A percentile compares a stretch with the other conserved stretches of the same genome.
phyloP scores from a whole-genome alignment of 2,797 vertebrate species.

The Acridotheres tristis region DNA sequence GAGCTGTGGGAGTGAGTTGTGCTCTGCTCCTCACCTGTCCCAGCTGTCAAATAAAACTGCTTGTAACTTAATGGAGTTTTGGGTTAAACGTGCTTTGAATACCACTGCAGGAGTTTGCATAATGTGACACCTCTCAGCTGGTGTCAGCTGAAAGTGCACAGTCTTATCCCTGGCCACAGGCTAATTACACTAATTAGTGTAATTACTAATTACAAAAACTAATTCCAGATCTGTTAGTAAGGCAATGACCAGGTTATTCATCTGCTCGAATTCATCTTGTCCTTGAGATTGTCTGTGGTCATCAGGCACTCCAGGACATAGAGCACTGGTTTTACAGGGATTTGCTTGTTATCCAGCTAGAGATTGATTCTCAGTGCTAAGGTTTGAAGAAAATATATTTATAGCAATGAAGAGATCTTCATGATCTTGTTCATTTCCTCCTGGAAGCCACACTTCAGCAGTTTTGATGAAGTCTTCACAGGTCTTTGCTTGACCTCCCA shows the following conservation, averaged over 20 bases:
- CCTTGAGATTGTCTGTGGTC: neutral
- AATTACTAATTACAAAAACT: neutral
- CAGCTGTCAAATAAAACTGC: neutral
- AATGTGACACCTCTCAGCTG: neutral
- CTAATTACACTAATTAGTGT: too few relatives aligned
- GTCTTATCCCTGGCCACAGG: neutral
- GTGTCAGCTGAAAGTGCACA: neutral
- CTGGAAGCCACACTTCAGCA: neutral
- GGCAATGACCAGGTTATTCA: neutral
- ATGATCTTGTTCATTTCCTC: neutral
- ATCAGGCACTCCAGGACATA: neutral
- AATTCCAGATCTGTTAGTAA: neutral
- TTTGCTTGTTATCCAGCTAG: neutral
- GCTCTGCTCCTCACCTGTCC: too few relatives aligned
- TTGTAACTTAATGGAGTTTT: fast-evolving
- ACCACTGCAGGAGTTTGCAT: neutral
- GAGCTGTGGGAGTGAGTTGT: neutral
- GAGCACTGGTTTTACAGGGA: neutral
- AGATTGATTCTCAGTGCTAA: neutral
- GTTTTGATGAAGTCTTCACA: neutral
- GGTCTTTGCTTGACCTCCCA: neutral
- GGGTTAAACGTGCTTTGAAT: neutral
- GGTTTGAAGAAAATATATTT: neutral
- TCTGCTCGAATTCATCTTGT: fast-evolving
- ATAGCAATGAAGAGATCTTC: neutral